Percentiles rank a stretch among this genome's conserved stretches.
These are phyloP conservation scores for Caenorhabditis latens DNA, from an alignment of 1,140 invertebrate genomes.

Conservation along the genomic window DNA sequence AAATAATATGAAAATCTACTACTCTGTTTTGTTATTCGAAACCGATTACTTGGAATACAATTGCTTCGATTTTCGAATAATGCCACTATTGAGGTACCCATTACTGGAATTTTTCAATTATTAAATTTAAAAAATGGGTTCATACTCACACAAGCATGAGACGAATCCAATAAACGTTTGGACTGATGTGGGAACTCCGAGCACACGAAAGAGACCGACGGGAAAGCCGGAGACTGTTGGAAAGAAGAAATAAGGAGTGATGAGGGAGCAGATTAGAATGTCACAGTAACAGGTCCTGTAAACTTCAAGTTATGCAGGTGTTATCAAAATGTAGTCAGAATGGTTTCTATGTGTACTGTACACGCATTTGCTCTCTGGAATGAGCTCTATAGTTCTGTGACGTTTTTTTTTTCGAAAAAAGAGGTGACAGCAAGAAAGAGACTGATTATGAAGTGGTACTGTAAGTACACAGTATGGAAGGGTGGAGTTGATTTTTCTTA, in stretches of 20 bases:
- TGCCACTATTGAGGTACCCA: background rate
- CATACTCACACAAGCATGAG: background rate
- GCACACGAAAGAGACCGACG: background rate
- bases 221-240: constrained; percentile 18
- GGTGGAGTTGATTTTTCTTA: background rate
- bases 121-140: background rate
- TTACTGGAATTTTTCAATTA: background rate
- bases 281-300: background rate
- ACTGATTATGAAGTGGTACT: no score
- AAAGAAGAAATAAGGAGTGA: constrained; percentile 43
- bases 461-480: no score
- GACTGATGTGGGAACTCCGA: background rate
- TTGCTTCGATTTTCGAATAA: constrained; percentile 24
- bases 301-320: no score
- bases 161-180: background rate
- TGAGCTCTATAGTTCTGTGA: background rate
- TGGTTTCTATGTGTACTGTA: no score
- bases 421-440: no score
- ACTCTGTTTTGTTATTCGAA: background rate
- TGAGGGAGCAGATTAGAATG: constrained; percentile 8
- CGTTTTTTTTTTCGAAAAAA: background rate
- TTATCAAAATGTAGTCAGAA: no score
- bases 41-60: background rate
- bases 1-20: background rate
- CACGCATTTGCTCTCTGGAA: no score